phyloP scores from a whole-genome alignment of 2,797 vertebrate species.

The Eospalax fontanierii region DNA sequence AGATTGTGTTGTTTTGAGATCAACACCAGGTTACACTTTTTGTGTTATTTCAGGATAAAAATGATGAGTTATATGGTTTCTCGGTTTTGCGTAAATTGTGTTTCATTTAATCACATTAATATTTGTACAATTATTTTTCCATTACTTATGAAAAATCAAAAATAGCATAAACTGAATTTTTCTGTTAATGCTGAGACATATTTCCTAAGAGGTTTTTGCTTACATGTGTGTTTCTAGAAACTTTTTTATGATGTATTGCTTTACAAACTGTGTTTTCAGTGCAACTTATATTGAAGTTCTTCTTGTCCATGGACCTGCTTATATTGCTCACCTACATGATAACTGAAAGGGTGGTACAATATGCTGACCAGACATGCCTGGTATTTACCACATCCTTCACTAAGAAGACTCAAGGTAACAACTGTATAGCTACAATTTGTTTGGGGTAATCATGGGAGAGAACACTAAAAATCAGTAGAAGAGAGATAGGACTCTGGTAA shows the following conservation, averaged over 20 bases:
- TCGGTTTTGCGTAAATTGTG: slow-evolving; percentile 46
- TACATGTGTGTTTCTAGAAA: slow-evolving; percentile 57
- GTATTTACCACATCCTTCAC: neutral
- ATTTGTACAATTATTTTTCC: slow-evolving; percentile 61
- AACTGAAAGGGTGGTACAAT: neutral
- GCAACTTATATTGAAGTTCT: slow-evolving; percentile 64
- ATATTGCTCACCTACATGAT: slow-evolving; percentile 37
- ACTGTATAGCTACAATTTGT: neutral
- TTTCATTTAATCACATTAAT: slow-evolving; percentile 68
- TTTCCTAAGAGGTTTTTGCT: slow-evolving; percentile 58
- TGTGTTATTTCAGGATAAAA: slow-evolving; percentile 47
- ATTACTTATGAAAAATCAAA: slow-evolving; percentile 49
- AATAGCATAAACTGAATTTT: slow-evolving; percentile 39
- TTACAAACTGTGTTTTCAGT: slow-evolving; percentile 51
- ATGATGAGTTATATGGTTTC: slow-evolving; percentile 55
- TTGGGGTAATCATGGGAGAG: neutral
- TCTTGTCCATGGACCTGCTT: neutral
- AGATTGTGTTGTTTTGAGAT: slow-evolving; percentile 54
- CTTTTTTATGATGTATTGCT: slow-evolving; percentile 49
- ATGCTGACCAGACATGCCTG: neutral
- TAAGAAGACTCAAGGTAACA: neutral
- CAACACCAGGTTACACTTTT: slow-evolving; percentile 21
- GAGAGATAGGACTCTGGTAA: neutral
- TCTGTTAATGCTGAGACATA: slow-evolving; percentile 20
- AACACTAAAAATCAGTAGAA: neutral